Percentiles rank a stretch among this genome's conserved stretches.
Evolutionary conservation across 2,113 vertebrate species (phyloP).

Genomic region (Nycticryphes semicollaris): DNA sequence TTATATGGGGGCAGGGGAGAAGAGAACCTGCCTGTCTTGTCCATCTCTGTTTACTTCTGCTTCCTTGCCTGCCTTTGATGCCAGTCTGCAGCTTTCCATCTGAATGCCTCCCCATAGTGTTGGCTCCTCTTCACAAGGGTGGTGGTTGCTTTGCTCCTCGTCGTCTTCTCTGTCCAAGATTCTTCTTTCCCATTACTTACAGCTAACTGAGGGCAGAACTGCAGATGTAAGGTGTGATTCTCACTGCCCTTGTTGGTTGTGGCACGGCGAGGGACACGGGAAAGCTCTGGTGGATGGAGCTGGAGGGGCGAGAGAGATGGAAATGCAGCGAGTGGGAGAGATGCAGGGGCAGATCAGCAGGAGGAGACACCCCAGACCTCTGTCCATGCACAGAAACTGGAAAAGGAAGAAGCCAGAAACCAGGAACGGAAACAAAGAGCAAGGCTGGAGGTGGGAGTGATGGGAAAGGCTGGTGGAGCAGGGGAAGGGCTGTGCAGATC

Average conservation of each 20-base stretch:
- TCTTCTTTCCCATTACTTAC: neutral
- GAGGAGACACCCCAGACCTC: neutral
- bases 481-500: neutral
- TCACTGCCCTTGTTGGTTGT: accelerated
- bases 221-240: neutral
- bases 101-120: accelerated
- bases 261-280: neutral
- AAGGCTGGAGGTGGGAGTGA: neutral
- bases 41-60: neutral
- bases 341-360: neutral
- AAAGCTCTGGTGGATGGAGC: neutral
- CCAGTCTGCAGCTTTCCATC: neutral
- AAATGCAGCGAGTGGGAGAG: neutral
- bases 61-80: neutral
- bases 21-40: neutral
- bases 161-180: neutral
- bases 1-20: neutral
- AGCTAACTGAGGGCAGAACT: neutral
- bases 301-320: neutral
- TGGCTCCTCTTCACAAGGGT: neutral
- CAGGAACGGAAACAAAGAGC: neutral
- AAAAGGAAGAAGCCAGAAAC: neutral
- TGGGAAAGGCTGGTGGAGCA: neutral
- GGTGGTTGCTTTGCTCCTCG: neutral
- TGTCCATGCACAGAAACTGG: neutral